These are phyloP conservation scores for Dipodomys ordii DNA, from an alignment of 2,113 vertebrate genomes.

Conservation along the genomic window DNA sequence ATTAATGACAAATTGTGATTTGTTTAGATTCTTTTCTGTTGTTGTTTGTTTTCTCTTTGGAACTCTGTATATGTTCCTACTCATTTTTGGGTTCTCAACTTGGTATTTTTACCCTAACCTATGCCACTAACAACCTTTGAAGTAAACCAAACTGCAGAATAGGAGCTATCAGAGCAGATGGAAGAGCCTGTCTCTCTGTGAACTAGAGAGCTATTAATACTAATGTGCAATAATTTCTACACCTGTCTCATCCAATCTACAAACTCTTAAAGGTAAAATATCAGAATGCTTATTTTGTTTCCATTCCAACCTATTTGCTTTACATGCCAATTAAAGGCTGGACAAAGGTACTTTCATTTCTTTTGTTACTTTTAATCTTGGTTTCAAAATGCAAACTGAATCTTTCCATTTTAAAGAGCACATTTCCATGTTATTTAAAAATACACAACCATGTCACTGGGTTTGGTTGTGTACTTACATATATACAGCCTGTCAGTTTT, in stretches of 20 bases:
- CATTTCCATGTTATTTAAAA: constrained; percentile 59
- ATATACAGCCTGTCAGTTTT: constrained; percentile 52
- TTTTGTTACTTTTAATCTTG: constrained; percentile 57
- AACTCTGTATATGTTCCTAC: too few relatives aligned
- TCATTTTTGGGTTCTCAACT: too few relatives aligned
- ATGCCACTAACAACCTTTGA: too few relatives aligned
- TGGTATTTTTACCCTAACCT: too few relatives aligned
- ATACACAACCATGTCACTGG: constrained; percentile 59
- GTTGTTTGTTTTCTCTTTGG: too few relatives aligned
- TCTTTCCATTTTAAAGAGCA: constrained; percentile 31
- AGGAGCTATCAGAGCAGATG: too few relatives aligned
- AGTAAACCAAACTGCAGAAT: too few relatives aligned
- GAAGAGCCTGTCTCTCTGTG: too few relatives aligned
- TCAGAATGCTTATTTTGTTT: constrained; percentile 13
- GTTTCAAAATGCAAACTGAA: constrained; percentile 47
- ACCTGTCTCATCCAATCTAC: background rate
- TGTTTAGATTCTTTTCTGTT: background rate
- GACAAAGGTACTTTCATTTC: constrained; percentile 21
- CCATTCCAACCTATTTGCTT: constrained; percentile 1
- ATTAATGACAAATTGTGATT: background rate
- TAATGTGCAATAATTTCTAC: too few relatives aligned
- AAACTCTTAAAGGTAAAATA: background rate
- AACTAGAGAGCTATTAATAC: too few relatives aligned
- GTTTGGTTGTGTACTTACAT: constrained; percentile 34
- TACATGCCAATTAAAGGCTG: constrained; percentile 35